Conservation (phyloP, 2,888 invertebrate species). For the Proisotoma minuta region DNA sequence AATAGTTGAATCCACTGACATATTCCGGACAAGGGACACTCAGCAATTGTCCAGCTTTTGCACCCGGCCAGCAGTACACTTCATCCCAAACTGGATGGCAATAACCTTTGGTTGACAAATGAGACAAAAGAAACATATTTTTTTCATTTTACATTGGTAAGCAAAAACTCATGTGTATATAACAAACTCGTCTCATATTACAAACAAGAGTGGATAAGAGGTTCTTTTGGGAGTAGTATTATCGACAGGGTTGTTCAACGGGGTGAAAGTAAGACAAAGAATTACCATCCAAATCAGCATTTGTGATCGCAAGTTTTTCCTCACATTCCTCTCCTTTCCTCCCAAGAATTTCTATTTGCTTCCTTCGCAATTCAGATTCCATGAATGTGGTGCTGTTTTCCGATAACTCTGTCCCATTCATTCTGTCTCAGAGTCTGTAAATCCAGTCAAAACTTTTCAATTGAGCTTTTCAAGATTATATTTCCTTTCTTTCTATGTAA, state of each 20-base stretch:
- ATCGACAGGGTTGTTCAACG: too few species aligned
- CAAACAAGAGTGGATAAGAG: too few species aligned
- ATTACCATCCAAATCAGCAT: background rate
- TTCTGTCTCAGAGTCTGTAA: background rate
- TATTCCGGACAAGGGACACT: slow-evolving; percentile 53
- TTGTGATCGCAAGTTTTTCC: background rate
- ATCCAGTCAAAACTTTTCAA: background rate
- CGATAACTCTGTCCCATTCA: background rate
- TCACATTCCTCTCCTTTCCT: background rate
- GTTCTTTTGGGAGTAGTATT: background rate
- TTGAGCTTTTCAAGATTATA: too few species aligned
- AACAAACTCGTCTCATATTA: too few species aligned
- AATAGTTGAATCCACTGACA: slow-evolving; percentile 18
- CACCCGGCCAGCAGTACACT: slow-evolving; percentile 55
- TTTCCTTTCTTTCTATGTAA: too few species aligned
- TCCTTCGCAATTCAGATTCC: background rate
- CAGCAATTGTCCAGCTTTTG: slow-evolving; percentile 52
- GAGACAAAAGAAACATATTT: background rate
- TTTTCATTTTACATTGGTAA: background rate
- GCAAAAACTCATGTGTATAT: too few species aligned
- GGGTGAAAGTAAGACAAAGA: background rate
- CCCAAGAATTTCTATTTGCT: background rate
- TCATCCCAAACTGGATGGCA: slow-evolving; percentile 59
- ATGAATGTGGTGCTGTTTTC: background rate
- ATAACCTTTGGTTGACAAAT: slow-evolving; percentile 22